Conservation (phyloP, 1,140 invertebrate species). For the Ceratosolen solmsi region DNA sequence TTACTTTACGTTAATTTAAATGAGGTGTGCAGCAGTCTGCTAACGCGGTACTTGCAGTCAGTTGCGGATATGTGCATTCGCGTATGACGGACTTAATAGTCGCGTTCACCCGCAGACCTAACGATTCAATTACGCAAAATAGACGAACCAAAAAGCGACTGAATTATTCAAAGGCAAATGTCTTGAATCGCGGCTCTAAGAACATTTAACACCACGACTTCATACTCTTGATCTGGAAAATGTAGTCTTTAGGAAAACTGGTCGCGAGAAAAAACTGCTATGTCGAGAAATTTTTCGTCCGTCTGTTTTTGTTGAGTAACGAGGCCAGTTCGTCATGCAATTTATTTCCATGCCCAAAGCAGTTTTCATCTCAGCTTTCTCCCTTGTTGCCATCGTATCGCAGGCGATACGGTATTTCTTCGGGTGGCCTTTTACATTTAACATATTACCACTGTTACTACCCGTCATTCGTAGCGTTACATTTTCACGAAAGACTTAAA, state of each 20-base stretch:
- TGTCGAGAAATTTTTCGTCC: conserved; percentile 5
- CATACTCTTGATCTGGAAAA: background rate
- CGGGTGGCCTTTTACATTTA: background rate
- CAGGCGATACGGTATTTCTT: background rate
- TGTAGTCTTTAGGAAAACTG: conserved; percentile 23
- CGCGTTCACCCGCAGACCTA: background rate
- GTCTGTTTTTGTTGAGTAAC: background rate
- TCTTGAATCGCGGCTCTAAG: background rate
- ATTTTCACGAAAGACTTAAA: no score
- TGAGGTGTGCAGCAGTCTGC: conserved; percentile 5
- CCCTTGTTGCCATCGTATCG: no score
- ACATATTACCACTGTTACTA: background rate
- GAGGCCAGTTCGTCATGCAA: background rate
- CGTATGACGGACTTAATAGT: conserved; percentile 4
- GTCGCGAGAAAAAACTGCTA: background rate
- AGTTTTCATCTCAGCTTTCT: conserved; percentile 8
- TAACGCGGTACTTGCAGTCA: background rate
- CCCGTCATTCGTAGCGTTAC: no score
- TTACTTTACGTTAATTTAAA: conserved; percentile 29
- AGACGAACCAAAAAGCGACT: conserved; percentile 19
- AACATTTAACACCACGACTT: conserved; percentile 18
- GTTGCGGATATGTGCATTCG: background rate
- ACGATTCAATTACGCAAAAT: conserved; percentile 41
- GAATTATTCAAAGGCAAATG: conserved; percentile 45
- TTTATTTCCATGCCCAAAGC: conserved; percentile 20